Evolutionary conservation across 2,888 invertebrate genomes (phyloP).

Genomic region (Andrena hattorfiana): DNA sequence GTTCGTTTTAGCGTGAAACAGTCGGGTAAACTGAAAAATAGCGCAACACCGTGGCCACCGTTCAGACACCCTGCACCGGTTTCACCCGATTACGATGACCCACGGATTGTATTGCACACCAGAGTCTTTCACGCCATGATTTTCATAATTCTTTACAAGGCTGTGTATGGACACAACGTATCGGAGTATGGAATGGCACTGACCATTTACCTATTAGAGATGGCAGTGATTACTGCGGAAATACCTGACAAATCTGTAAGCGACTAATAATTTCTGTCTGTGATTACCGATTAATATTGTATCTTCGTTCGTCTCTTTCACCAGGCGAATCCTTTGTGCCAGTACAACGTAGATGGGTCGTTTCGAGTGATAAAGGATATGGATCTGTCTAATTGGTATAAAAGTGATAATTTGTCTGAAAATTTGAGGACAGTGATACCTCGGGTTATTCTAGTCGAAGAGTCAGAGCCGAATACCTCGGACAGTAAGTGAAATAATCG

Average conservation of each 20-base stretch:
- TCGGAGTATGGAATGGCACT: conserved; percentile 96
- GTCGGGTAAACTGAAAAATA: conserved; percentile 87
- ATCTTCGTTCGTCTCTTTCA: neutral
- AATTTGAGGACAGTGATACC: conserved; percentile 91
- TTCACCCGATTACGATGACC: conserved; percentile 89
- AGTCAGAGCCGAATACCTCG: conserved; percentile 87
- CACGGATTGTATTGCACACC: conserved; percentile 87
- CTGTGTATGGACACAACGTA: conserved; percentile 90
- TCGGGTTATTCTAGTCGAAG: conserved; percentile 87
- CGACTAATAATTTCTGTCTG: conserved; percentile 17
- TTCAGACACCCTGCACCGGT: conserved; percentile 90
- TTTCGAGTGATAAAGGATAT: conserved; percentile 86
- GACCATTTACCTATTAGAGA: conserved; percentile 94
- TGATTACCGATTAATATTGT: conserved; percentile 1
- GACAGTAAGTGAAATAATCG: conserved; percentile 86
- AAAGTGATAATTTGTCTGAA: conserved; percentile 90
- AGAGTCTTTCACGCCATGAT: conserved; percentile 90
- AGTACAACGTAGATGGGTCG: conserved; percentile 80
- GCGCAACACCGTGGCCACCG: conserved; percentile 92
- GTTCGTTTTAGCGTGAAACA: conserved; percentile 86
- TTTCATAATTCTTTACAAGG: conserved; percentile 94
- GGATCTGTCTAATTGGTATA: conserved; percentile 89
- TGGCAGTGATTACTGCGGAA: conserved; percentile 88
- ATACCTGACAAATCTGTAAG: conserved; percentile 84
- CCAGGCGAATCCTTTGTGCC: conserved; percentile 86